Conservation (phyloP, 64 coral and sea anemone genomes). For the Montipora capricornis region DNA sequence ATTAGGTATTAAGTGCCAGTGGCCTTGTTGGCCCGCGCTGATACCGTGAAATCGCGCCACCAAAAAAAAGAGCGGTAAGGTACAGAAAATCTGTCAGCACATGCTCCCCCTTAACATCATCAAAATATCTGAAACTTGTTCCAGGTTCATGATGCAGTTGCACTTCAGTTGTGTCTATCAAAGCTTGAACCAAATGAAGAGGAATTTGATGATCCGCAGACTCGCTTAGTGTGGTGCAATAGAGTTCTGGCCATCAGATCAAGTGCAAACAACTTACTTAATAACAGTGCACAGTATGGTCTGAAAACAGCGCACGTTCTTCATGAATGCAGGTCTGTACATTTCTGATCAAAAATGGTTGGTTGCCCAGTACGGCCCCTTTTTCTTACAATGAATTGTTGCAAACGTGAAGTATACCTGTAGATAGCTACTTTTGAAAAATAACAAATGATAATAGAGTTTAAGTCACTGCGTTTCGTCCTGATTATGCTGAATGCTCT, state of each 20-base stretch:
- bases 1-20: no score
- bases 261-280: constrained; percentile 34
- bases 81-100: background rate
- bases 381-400: no score
- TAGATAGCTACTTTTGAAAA: no score
- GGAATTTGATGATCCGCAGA: constrained; percentile 47
- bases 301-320: constrained; percentile 20
- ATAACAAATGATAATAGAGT: no score
- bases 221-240: constrained; percentile 56
- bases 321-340: constrained; percentile 31
- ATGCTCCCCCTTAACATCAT: background rate
- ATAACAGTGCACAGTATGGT: background rate
- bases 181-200: constrained; percentile 21
- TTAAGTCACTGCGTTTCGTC: no score
- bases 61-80: no score
- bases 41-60: no score
- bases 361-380: no score
- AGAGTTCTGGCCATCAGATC: constrained; percentile 48
- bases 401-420: no score
- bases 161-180: constrained; percentile 42
- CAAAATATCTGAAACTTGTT: background rate
- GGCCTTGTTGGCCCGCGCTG: no score
- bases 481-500: no score
- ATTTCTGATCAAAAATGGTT: background rate
- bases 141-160: constrained; percentile 48